phyloP scores from a whole-genome alignment of 1,140 invertebrate genomes.

The Holotrichia oblita region DNA sequence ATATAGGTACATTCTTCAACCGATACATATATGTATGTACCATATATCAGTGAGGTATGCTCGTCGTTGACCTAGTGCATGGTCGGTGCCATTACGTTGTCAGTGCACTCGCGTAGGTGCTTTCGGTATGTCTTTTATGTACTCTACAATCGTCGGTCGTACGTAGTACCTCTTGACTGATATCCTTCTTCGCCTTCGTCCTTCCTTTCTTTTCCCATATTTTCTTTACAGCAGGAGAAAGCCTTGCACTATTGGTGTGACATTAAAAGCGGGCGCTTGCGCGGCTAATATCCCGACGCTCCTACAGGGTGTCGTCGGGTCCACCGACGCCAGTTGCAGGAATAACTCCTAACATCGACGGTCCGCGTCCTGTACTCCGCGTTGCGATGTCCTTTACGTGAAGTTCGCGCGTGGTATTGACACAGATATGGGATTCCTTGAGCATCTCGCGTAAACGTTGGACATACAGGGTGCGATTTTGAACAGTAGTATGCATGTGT shows the following conservation, averaged over 20 bases:
- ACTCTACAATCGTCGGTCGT: too few species aligned
- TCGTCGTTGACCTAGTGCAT: background rate
- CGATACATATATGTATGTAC: too few species aligned
- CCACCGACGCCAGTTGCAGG: constrained; percentile 42
- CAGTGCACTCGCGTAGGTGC: background rate
- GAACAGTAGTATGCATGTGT: background rate
- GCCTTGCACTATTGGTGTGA: background rate
- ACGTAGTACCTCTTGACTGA: background rate
- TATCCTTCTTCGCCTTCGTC: background rate
- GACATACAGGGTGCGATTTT: background rate
- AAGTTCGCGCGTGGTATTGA: constrained; percentile 5
- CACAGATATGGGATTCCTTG: background rate
- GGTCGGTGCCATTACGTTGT: background rate
- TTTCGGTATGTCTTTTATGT: too few species aligned
- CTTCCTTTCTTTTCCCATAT: constrained; percentile 8
- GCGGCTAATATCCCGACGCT: constrained; percentile 10
- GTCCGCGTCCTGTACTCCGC: background rate
- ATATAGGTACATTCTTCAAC: too few species aligned
- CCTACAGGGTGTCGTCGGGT: constrained; percentile 42
- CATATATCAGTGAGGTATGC: too few species aligned
- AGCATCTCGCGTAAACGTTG: background rate
- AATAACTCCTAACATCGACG: constrained; percentile 17
- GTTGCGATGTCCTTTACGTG: background rate
- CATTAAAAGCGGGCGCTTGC: constrained; percentile 41
- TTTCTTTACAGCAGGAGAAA: background rate